Percentiles rank a stretch among this genome's conserved stretches.
Evolutionary conservation across 2,113 vertebrate genomes (phyloP).

Genomic region (Physeter macrocephalus): DNA sequence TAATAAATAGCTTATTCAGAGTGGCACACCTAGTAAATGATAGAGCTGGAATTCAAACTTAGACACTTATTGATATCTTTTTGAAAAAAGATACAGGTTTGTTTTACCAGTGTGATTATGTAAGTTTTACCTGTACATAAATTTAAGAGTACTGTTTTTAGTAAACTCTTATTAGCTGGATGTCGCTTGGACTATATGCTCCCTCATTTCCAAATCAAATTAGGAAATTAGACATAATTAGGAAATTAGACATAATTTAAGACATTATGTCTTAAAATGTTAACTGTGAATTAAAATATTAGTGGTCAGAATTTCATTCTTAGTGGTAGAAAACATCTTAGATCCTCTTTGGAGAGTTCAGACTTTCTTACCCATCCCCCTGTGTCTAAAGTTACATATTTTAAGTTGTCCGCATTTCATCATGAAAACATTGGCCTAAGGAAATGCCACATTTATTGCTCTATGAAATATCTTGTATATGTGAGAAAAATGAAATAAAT

Average conservation of each 20-base stretch:
- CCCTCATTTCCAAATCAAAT: background rate
- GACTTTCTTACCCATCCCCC: background rate
- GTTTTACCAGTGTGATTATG: background rate
- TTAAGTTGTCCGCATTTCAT: background rate
- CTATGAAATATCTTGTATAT: background rate
- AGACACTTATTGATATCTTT: background rate
- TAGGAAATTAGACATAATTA: too few relatives aligned
- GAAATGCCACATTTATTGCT: background rate
- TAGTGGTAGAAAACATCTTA: background rate
- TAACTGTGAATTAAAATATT: constrained; percentile 19
- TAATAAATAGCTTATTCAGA: background rate
- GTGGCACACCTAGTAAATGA: background rate
- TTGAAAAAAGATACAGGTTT: background rate
- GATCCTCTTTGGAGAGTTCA: background rate
- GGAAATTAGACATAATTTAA: too few relatives aligned
- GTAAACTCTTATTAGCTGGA: background rate
- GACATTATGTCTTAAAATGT: background rate
- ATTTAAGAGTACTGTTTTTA: background rate
- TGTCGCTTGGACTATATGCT: background rate
- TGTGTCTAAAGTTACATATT: background rate
- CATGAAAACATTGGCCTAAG: background rate
- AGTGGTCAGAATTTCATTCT: background rate
- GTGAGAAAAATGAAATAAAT: background rate
- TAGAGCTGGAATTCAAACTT: background rate
- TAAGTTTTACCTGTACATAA: background rate